Evolutionary conservation across 2,113 vertebrate genomes (phyloP).

Genomic region (Thermophis baileyi): DNA sequence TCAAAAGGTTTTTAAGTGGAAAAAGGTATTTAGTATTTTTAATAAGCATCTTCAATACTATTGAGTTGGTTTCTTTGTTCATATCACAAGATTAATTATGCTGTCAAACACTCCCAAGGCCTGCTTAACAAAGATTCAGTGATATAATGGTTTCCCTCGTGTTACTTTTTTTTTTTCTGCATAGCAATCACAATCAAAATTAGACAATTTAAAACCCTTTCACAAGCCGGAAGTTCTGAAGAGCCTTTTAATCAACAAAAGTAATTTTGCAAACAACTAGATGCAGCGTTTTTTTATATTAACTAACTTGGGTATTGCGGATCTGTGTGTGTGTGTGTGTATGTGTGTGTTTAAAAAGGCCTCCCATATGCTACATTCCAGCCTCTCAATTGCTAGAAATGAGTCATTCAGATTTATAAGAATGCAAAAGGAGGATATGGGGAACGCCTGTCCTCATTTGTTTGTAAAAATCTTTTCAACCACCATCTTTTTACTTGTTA

Average conservation of each 20-base stretch:
- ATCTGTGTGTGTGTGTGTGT: not conserved
- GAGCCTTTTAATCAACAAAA: slow-evolving; percentile 96
- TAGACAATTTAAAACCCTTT: slow-evolving; percentile 96
- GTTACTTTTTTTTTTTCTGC: slow-evolving; percentile 83
- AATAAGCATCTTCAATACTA: slow-evolving; percentile 99
- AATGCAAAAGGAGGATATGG: slow-evolving; percentile 44
- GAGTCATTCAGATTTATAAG: slow-evolving; percentile 59
- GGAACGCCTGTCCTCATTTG: not conserved
- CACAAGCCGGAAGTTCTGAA: slow-evolving; percentile 86
- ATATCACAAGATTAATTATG: slow-evolving; percentile 99
- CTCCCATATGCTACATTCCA: slow-evolving; percentile 67
- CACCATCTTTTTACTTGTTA: not conserved
- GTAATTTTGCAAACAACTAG: slow-evolving; percentile 86
- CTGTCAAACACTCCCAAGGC: slow-evolving; percentile 99
- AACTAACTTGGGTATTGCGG: slow-evolving; percentile 75
- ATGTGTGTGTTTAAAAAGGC: not conserved
- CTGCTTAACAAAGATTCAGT: slow-evolving; percentile 99
- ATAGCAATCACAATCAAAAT: slow-evolving; percentile 97
- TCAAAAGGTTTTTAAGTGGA: slow-evolving; percentile 85
- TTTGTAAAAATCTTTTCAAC: not conserved
- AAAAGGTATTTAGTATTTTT: slow-evolving; percentile 99
- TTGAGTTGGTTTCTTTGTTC: slow-evolving; percentile 99
- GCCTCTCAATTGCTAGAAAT: slow-evolving; percentile 60
- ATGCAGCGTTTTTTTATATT: slow-evolving; percentile 82
- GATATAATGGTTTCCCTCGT: slow-evolving; percentile 97